Percentiles rank a stretch among this genome's conserved stretches.
Conservation (phyloP, 1,140 invertebrate genomes). For the Ceratina japonica region DNA sequence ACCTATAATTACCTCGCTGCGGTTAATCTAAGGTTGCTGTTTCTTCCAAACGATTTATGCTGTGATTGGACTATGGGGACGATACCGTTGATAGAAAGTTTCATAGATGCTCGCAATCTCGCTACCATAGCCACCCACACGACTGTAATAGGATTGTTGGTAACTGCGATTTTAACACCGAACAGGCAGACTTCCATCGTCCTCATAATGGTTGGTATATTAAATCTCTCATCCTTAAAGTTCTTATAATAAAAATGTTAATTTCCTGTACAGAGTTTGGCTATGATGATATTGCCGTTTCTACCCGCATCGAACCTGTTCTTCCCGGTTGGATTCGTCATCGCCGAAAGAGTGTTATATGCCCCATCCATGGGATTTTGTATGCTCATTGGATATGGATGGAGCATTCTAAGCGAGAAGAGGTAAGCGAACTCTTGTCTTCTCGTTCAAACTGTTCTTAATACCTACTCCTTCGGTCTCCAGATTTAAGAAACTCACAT, state of each 20-base stretch:
- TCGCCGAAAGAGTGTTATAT: slow-evolving; percentile 97
- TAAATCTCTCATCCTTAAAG: background rate
- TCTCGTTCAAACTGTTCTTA: background rate
- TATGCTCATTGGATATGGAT: slow-evolving; percentile 92
- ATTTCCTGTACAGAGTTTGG: slow-evolving; percentile 84
- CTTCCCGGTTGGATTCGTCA: slow-evolving; percentile 98
- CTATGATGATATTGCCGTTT: slow-evolving; percentile 94
- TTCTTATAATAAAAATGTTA: background rate
- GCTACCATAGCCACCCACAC: slow-evolving; percentile 87
- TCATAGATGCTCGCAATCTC: slow-evolving; percentile 91
- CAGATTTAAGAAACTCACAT: slow-evolving; percentile 82
- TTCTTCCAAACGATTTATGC: slow-evolving; percentile 94
- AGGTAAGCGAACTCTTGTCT: slow-evolving; percentile 71
- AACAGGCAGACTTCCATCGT: slow-evolving; percentile 86
- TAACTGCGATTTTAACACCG: slow-evolving; percentile 84
- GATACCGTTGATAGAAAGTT: slow-evolving; percentile 90
- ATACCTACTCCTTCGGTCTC: slow-evolving; percentile 19
- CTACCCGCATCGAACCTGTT: slow-evolving; percentile 98
- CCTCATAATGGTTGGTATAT: slow-evolving; percentile 87
- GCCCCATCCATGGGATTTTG: slow-evolving; percentile 99
- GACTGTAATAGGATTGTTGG: slow-evolving; percentile 82
- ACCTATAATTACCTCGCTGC: slow-evolving; percentile 96
- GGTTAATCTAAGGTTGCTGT: slow-evolving; percentile 93
- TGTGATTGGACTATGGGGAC: slow-evolving; percentile 99
- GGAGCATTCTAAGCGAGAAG: slow-evolving; percentile 79